phyloP scores from a whole-genome alignment of 2,797 vertebrate species.

The Xyrichtys novacula region DNA sequence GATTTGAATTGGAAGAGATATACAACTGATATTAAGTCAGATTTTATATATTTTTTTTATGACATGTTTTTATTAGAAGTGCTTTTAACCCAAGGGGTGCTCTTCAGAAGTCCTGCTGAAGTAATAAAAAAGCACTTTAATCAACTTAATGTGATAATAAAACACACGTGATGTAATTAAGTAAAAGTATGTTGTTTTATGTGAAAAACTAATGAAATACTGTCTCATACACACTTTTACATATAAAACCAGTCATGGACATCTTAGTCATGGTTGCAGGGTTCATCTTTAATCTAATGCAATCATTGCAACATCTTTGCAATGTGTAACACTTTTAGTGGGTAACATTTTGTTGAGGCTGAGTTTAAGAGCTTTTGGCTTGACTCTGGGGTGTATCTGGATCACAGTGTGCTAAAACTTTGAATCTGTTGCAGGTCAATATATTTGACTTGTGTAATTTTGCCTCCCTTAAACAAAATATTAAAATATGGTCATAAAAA shows the following conservation, averaged over 20 bases:
- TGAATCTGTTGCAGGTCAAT: neutral
- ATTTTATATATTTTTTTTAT: slow-evolving; percentile 44
- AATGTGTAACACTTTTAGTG: neutral
- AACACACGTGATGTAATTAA: slow-evolving; percentile 9
- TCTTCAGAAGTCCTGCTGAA: slow-evolving; percentile 30
- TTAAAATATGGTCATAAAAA: neutral
- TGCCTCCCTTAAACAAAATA: neutral
- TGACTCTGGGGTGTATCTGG: neutral
- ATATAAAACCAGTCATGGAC: too few relatives aligned
- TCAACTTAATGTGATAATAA: slow-evolving; percentile 12
- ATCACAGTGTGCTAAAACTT: neutral
- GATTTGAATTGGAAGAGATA: slow-evolving; percentile 55
- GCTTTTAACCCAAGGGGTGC: slow-evolving; percentile 14
- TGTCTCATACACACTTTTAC: neutral
- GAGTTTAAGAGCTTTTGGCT: neutral
- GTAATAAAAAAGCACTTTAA: slow-evolving; percentile 40
- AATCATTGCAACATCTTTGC: slow-evolving; percentile 23
- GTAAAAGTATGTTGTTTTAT: neutral
- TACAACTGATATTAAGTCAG: slow-evolving; percentile 52
- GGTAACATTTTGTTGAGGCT: neutral
- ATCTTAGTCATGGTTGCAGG: slow-evolving; percentile 8
- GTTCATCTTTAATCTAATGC: slow-evolving; percentile 19
- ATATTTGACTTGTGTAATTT: neutral
- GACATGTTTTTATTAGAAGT: slow-evolving; percentile 23
- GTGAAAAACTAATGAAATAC: neutral